Evolutionary conservation across 1,140 invertebrate species (phyloP).

Genomic region (Dryas iulia): DNA sequence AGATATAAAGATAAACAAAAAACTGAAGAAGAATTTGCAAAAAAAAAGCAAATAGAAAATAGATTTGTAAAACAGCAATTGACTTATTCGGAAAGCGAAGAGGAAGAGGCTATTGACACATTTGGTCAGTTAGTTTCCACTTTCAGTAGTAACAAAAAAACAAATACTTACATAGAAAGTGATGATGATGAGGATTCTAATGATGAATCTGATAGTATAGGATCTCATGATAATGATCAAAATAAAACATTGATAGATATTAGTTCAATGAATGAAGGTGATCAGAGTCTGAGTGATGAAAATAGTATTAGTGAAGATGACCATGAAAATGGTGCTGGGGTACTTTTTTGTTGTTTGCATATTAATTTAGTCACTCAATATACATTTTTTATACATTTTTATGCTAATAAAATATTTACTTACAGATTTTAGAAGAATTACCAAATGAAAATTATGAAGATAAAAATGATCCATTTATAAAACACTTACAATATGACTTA

Average conservation of each 20-base stretch:
- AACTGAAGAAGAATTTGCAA: constrained; percentile 64
- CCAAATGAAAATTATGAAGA: constrained; percentile 50
- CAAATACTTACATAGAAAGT: constrained; percentile 41
- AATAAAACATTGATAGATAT: constrained; percentile 5
- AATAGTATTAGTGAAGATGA: constrained; percentile 20
- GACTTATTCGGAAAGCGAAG: constrained; percentile 71
- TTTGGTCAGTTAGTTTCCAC: constrained; percentile 80
- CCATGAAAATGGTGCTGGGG: constrained; percentile 7
- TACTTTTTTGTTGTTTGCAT: neutral
- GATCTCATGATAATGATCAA: constrained; percentile 41
- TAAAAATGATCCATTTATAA: constrained; percentile 83
- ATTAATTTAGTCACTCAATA: too few species aligned
- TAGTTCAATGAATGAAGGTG: neutral
- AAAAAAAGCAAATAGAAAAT: constrained; percentile 62
- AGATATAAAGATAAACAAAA: constrained; percentile 76
- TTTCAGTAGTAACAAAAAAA: constrained; percentile 61
- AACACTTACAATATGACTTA: constrained; percentile 84
- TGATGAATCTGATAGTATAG: constrained; percentile 36
- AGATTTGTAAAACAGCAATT: constrained; percentile 49
- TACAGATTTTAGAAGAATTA: constrained; percentile 34
- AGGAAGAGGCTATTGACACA: constrained; percentile 77
- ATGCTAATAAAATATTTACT: neutral
- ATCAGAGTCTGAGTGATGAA: constrained; percentile 5
- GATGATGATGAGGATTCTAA: constrained; percentile 39
- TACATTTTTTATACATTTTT: neutral